Base-by-base conservation (phyloP, 2,888 invertebrate species). In the Limnephilus auricula region DNA sequence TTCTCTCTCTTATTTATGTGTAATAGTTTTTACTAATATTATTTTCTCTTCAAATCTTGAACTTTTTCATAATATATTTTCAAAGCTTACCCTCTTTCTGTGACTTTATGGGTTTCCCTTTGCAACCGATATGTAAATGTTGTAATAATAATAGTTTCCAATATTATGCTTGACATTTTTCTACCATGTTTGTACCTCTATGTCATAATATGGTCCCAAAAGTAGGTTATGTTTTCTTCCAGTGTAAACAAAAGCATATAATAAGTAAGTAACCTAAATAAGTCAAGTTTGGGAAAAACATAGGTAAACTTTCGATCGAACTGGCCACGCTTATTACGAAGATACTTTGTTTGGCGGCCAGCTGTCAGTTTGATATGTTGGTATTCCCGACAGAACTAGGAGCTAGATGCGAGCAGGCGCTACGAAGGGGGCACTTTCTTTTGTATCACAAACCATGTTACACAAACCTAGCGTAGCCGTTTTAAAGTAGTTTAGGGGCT, bases 211-310 rank as follows among this genome's bases (percentile, higher is more conserved):
- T 65, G 25, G 25, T 18, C 65, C 18, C 25, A 18, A 50, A 50
- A 50, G 9, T 82, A 32, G 79, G 82, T 89, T 89, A 79, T 45
- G 82, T 89, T 78, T 88, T 65, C 40, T 2, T 40, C 15, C 34
- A 40, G 34, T 85, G 40, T 85, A 85, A 85, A 85, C 85, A 85
- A 85, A 85, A 85, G 45, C 85, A 85, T 45, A 30, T 45, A 13
- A 40, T 34, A 83, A 25, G 34, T 45, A 45, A 30, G 1, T 45
- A 65, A 65, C 65, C 65, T n/a, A 65, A 65, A 25, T 65, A n/a
- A 65, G 65, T 65, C 5, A 65, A 65, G 65, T 65, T n/a, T n/a
- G n/a, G n/a, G n/a, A n/a, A n/a, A n/a, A n/a, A n/a, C n/a, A n/a
- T n/a, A n/a, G n/a, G n/a, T n/a, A n/a, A n/a, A n/a, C n/a, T n/a